Base-by-base conservation (phyloP, 2,888 invertebrate species). In the Drosophila nr. perissopoda region DNA sequence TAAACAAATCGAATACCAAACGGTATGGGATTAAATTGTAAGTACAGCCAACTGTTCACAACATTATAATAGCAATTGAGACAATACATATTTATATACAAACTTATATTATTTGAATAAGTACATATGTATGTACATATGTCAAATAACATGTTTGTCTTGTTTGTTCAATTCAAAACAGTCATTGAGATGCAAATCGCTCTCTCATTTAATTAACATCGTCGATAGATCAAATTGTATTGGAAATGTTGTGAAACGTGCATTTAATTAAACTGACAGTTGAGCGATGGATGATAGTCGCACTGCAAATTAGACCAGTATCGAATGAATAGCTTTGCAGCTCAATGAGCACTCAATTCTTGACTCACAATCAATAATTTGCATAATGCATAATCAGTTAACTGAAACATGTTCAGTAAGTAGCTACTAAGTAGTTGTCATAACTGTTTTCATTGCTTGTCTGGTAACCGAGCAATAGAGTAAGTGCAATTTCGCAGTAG, bases 241-340 rank as follows among this genome's bases (percentile, higher is more conserved):
- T 31, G 18, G 8, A 38, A 53, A 46, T 38, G 38, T 52, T 68
- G 11, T 46, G 40, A 52, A 64, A 63, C 69, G 53, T 70, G 64
- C 53, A 74, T 80, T 85, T 88, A 85, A 84, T 84, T 84, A 82
- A 83, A 77, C 83, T 62, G 40, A 29, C 42, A 56, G 1, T 3
- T 48, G 34, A 25, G 31, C 11, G 25, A 53, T 36, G 40, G 31
- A 40, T 52, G 63, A 60, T 25, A 40, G 11, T 34, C 36, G 27
- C 51, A 42, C 49, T n/a, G 31, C 25, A 52, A 61, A 63, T 56
- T 38, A 40, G 48, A 59, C 52, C 54, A 82, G 61, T 69, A 33
- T 61, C 31, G 42, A 69, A 76, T 64, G 66, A 51, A 69, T 60
- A 71, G 67, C 42, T 69, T 69, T 65, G 74, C 61, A 70, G 74